phyloP scores from a whole-genome alignment of 2,113 vertebrate species.

The Nothocercus julius region DNA sequence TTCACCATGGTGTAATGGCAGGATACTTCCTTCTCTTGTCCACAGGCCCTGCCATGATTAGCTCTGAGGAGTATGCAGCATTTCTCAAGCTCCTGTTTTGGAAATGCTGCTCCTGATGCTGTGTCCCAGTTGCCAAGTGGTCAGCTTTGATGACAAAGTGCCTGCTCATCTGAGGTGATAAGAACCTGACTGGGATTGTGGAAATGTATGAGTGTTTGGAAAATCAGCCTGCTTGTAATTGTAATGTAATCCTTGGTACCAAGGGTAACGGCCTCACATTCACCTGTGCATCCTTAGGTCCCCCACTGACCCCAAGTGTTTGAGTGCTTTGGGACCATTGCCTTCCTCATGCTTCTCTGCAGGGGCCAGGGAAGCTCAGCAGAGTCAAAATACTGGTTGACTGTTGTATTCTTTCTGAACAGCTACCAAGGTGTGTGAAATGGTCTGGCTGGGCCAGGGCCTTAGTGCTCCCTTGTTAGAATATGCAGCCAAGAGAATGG shows the following conservation, averaged over 20 bases:
- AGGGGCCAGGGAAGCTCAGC: neutral
- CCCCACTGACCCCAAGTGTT: neutral
- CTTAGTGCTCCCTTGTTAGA: neutral
- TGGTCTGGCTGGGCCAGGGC: neutral
- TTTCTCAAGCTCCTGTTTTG: slow-evolving; percentile 15
- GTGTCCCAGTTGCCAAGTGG: neutral
- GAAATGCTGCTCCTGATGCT: neutral
- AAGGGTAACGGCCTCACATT: fast-evolving
- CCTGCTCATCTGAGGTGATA: neutral
- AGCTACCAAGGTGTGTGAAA: fast-evolving
- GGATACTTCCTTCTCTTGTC: neutral
- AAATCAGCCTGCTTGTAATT: neutral
- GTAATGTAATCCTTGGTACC: neutral
- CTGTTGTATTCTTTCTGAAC: neutral
- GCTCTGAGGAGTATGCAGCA: neutral
- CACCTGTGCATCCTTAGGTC: fast-evolving
- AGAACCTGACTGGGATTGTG: neutral
- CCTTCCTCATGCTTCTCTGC: neutral
- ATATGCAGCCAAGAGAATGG: neutral
- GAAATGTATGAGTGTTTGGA: neutral
- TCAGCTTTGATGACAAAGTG: neutral
- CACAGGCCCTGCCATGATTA: neutral
- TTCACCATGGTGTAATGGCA: neutral
- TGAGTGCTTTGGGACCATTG: neutral
- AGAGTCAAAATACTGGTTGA: neutral